phyloP scores from a whole-genome alignment of 1,140 invertebrate genomes.

The Oncopodura yosiiana region DNA sequence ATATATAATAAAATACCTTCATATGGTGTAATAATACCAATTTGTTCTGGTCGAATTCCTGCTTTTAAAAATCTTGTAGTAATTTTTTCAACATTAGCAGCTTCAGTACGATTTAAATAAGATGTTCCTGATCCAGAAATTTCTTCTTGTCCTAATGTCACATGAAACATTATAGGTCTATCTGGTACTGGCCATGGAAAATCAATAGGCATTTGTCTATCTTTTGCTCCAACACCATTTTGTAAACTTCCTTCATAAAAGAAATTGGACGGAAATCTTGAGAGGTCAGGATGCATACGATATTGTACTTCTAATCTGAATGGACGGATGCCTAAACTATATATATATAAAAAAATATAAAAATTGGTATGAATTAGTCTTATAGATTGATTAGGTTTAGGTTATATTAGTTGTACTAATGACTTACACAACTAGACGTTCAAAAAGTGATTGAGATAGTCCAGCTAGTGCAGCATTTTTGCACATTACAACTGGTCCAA shows the following conservation, averaged over 20 bases:
- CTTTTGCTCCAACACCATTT: slow-evolving; percentile 95
- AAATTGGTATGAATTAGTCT: too few relatives aligned
- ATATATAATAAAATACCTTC: slow-evolving; percentile 56
- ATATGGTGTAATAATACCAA: slow-evolving; percentile 99
- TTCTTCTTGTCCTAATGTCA: slow-evolving; percentile 96
- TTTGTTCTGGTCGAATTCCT: slow-evolving; percentile 94
- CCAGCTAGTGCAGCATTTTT: slow-evolving; percentile 97
- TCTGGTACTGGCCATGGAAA: slow-evolving; percentile 96
- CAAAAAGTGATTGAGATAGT: slow-evolving; percentile 93
- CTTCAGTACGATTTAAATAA: slow-evolving; percentile 96
- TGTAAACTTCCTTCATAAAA: slow-evolving; percentile 98
- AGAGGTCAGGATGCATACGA: slow-evolving; percentile 95
- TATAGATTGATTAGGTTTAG: too few relatives aligned
- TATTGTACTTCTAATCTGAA: slow-evolving; percentile 97
- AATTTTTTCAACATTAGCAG: slow-evolving; percentile 96
- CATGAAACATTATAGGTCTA: slow-evolving; percentile 98
- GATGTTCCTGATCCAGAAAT: slow-evolving; percentile 97
- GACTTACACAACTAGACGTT: slow-evolving; percentile 94
- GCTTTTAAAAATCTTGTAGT: slow-evolving; percentile 85
- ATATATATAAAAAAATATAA: too few relatives aligned
- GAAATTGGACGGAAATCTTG: slow-evolving; percentile 96
- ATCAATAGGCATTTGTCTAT: slow-evolving; percentile 78
- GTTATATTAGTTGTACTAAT: too few relatives aligned
- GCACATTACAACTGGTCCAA: slow-evolving; percentile 98
- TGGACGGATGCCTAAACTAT: slow-evolving; percentile 84